These are phyloP conservation scores for Apis florea DNA, from an alignment of 1,140 invertebrate species.

Conservation along the genomic window DNA sequence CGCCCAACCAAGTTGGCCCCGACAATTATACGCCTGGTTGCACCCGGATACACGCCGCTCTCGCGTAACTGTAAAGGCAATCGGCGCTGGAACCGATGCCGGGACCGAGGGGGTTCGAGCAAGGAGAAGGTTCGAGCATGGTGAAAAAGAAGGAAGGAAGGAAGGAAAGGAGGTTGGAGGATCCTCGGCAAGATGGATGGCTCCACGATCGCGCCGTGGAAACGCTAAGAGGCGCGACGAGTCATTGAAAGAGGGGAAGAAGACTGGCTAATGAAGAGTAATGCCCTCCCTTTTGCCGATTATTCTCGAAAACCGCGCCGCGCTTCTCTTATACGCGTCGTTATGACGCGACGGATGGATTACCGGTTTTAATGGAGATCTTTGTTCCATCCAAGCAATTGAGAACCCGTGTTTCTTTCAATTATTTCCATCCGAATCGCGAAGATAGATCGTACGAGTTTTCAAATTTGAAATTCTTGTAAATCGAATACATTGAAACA, in stretches of 20 bases:
- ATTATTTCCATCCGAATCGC: neutral
- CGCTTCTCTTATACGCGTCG: neutral
- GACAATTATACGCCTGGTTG: slow-evolving; percentile 79
- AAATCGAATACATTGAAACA: no score
- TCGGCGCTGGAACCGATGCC: slow-evolving; percentile 33
- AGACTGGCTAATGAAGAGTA: slow-evolving; percentile 75
- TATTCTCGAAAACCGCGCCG: slow-evolving; percentile 35
- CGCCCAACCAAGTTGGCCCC: slow-evolving; percentile 59
- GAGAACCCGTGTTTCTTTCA: no score
- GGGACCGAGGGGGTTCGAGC: slow-evolving; percentile 15
- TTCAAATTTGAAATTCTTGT: no score
- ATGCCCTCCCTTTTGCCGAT: slow-evolving; percentile 60
- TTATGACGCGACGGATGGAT: neutral
- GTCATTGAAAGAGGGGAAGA: slow-evolving; percentile 74
- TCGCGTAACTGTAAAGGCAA: slow-evolving; percentile 76
- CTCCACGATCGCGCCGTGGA: slow-evolving; percentile 63
- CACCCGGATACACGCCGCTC: slow-evolving; percentile 77
- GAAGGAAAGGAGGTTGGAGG: slow-evolving; percentile 37
- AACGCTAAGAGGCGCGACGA: slow-evolving; percentile 76
- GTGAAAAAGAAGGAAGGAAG: slow-evolving; percentile 31
- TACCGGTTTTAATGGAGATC: neutral
- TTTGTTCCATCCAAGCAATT: neutral
- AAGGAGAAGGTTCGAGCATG: slow-evolving; percentile 44
- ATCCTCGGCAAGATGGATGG: slow-evolving; percentile 73
- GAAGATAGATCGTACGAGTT: no score